phyloP scores from a whole-genome alignment of 2,113 vertebrate species.

The Eulacestoma nigropectus region DNA sequence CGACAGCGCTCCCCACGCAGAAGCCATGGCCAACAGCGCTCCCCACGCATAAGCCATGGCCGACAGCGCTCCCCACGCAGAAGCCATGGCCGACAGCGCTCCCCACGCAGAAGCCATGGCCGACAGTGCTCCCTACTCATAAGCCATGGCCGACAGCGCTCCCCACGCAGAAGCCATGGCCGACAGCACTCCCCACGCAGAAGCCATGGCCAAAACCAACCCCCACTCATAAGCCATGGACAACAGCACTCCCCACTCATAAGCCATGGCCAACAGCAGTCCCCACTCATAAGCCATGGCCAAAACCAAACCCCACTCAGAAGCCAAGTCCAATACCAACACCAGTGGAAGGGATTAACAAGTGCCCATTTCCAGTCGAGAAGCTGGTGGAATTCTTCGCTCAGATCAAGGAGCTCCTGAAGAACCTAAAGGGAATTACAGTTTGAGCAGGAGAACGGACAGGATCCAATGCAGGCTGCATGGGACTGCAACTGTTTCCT shows the following conservation, averaged over 20 bases:
- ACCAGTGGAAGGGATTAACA: background rate
- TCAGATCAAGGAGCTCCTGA: background rate
- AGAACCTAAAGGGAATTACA: background rate
- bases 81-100: background rate
- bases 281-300: background rate
- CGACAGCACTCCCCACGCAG: fast-evolving
- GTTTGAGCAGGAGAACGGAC: background rate
- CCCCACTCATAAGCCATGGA: background rate
- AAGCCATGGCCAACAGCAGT: background rate
- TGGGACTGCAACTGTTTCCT: fast-evolving
- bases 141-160: background rate
- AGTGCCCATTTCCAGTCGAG: background rate
- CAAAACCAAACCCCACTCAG: background rate
- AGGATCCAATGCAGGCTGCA: background rate
- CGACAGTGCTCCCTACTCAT: background rate
- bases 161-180: background rate
- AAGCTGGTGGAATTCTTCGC: background rate
- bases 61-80: fast-evolving
- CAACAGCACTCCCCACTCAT: fast-evolving
- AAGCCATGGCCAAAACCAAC: fast-evolving
- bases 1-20: fast-evolving
- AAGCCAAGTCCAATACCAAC: fast-evolving
- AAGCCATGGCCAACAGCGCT: background rate
- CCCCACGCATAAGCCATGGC: background rate
- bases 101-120: background rate